Base-by-base conservation (phyloP, 2,888 invertebrate species). In the Arctia plantaginis region DNA sequence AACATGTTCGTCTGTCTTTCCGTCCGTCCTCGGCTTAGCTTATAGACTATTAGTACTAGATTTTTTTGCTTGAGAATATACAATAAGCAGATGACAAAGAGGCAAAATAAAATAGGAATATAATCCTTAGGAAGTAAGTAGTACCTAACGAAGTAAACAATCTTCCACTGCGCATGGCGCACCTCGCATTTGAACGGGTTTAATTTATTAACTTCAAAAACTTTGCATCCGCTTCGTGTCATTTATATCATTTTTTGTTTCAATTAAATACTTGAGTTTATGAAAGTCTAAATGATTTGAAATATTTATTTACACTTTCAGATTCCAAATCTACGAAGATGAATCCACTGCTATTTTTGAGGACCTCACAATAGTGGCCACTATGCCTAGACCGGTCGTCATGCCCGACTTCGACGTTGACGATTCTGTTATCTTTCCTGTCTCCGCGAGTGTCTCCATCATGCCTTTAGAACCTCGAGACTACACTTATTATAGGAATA, bases 361-460 rank as follows among this genome's bases (percentile, higher is more conserved):
- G 71, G 92, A 92, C 71, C 89, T 97, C 20, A 82, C 83, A 27
- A 94, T 97, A 39, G 85, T 84, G 7, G 96, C 94, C 0, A 89
- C 85, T 1, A 94, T 96, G n/a, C 92, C 93, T 0, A 90, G 91
- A 3, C 93, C 95, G 0, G 59, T 78, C 3, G 55, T 80, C 0
- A 87, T 89, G 23, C 27, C 80, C 0, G 81, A 78, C 0, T 20
- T 93, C 0, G 81, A 88, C 4, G 88, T 93, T 0, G 87, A 90
- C 23, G 90, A 93, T 69, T 92, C 92, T 1, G 87, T 90, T 0
- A 95, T 96, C 77, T 95, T 91, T 82, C 96, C 97, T 0, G 91
- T 96, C 8, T 94, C 96, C 8, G 77, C 96, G 41, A 90, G 94
- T 68, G 91, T 94, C 3, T 91, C 93, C 6, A 94, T 96, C 30